phyloP scores from a whole-genome alignment of 1,140 invertebrate genomes.

The Drosophila equinoxialis region DNA sequence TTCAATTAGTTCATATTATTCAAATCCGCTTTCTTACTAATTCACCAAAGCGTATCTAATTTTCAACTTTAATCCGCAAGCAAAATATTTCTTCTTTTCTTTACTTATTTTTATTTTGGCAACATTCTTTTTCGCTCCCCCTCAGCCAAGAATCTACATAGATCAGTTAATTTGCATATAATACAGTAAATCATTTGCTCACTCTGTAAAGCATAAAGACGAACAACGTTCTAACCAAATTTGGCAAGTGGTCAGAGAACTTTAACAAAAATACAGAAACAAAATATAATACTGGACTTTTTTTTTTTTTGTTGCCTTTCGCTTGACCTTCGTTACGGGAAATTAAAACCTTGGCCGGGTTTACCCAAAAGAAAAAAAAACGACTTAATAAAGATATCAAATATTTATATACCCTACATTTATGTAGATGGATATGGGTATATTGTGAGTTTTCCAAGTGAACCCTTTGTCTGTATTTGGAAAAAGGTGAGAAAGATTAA shows the following conservation, averaged over 20 bases:
- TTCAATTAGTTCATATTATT: background rate
- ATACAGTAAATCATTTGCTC: conserved; percentile 73
- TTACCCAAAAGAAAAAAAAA: conserved; percentile 28
- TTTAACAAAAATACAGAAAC: background rate
- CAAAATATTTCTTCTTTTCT: conserved; percentile 18
- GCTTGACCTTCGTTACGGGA: conserved; percentile 57
- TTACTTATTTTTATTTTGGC: conserved; percentile 11
- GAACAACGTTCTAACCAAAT: conserved; percentile 61
- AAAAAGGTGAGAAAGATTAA: no score
- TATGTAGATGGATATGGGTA: background rate
- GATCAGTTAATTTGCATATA: conserved; percentile 66
- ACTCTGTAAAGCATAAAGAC: conserved; percentile 50
- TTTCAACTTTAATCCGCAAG: conserved; percentile 46
- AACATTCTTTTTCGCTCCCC: conserved; percentile 38
- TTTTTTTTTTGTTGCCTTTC: conserved; percentile 29
- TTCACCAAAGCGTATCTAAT: conserved; percentile 70
- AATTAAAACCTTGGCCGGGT: conserved; percentile 69
- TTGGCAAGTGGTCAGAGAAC: conserved; percentile 50
- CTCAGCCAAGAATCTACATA: background rate
- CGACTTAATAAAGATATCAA: conserved; percentile 51
- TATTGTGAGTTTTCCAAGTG: background rate
- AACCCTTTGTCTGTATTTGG: no score
- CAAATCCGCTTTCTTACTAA: conserved; percentile 35
- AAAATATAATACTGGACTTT: conserved; percentile 18
- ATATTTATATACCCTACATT: conserved; percentile 16